Percentiles rank a stretch among this genome's conserved stretches.
Evolutionary conservation across 2,113 vertebrate species (phyloP).

Genomic region (Arothron firmamentum): DNA sequence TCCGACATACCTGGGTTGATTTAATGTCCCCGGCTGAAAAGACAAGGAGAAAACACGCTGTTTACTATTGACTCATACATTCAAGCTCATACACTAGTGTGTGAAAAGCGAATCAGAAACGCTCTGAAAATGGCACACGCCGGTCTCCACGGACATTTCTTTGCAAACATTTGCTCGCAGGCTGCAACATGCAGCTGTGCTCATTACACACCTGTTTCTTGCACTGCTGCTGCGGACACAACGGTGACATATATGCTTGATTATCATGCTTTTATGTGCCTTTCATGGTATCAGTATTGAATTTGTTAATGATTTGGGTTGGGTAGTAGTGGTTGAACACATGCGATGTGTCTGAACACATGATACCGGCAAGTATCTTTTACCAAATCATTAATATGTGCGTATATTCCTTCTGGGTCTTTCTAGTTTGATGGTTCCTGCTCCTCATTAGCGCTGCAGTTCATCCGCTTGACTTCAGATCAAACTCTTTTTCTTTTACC

Average conservation of each 20-base stretch:
- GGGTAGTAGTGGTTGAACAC: neutral
- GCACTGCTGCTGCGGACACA: slow-evolving; percentile 14
- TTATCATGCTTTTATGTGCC: neutral
- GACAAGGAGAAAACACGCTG: too few relatives aligned
- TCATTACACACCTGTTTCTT: slow-evolving; percentile 26
- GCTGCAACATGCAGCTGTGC: slow-evolving; percentile 21
- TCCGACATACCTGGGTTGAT: slow-evolving; percentile 12
- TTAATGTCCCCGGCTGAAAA: too few relatives aligned
- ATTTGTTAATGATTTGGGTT: neutral
- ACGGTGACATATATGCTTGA: neutral
- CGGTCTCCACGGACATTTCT: slow-evolving; percentile 6
- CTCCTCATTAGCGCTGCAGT: neutral
- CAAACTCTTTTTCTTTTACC: neutral
- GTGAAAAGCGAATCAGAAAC: neutral
- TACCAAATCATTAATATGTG: neutral
- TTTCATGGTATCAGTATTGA: neutral
- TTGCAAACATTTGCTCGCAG: neutral
- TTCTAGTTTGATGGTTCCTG: neutral
- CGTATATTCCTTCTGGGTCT: neutral
- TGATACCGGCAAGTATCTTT: neutral
- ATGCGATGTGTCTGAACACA: neutral
- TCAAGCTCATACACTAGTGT: too few relatives aligned
- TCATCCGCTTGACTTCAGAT: slow-evolving; percentile 1
- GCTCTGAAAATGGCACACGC: neutral
- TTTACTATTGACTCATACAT: too few relatives aligned